phyloP scores from a whole-genome alignment of 2,113 vertebrate species.

The Romanogobio albipinnatus region DNA sequence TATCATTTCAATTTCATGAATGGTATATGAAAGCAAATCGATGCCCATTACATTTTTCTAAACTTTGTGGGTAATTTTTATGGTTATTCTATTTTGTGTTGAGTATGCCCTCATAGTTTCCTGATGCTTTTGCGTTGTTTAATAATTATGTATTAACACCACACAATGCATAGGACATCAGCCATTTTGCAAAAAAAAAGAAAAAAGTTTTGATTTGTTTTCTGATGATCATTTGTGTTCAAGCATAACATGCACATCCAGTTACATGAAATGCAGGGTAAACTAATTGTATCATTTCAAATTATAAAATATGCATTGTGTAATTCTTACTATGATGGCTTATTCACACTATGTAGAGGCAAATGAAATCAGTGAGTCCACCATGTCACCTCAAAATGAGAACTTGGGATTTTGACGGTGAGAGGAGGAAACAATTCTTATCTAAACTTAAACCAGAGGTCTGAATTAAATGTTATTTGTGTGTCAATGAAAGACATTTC shows the following conservation, averaged over 20 bases:
- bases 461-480: too few relatives aligned
- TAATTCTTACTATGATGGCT: background rate
- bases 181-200: too few relatives aligned
- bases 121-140: too few relatives aligned
- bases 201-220: too few relatives aligned
- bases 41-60: background rate
- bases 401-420: too few relatives aligned
- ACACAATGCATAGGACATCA: too few relatives aligned
- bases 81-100: too few relatives aligned
- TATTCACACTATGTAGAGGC: background rate
- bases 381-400: background rate
- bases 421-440: too few relatives aligned
- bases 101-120: too few relatives aligned
- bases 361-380: background rate
- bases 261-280: background rate
- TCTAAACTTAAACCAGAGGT: too few relatives aligned
- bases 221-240: background rate
- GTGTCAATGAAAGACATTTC: too few relatives aligned
- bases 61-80: background rate
- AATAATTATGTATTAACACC: too few relatives aligned
- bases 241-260: background rate
- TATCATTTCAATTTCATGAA: background rate
- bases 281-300: background rate
- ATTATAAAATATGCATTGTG: background rate
- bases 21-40: background rate